Evolutionary conservation across 2,797 vertebrate genomes (phyloP), one percentile per base, ranked within the genome.

Genomic region (Pseudomugil tenellus): DNA sequence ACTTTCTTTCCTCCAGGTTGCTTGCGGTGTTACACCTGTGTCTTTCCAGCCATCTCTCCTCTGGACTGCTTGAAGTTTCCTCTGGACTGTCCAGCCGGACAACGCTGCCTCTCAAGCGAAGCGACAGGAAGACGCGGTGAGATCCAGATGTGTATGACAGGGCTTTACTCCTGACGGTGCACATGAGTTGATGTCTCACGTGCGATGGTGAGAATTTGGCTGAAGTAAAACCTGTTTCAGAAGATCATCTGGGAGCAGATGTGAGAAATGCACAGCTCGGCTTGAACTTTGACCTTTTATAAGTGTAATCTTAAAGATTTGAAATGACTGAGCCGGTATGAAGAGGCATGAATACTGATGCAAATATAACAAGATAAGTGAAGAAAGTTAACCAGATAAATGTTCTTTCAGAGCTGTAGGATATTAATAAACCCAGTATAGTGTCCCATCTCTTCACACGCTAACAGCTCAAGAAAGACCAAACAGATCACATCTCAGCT

Each of bases 21-120:
- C 75, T 74, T 95, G 83, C 64, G 0, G 32, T 96, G 95, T 63
- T 95, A 91, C 86, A 93, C 89, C 0, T 96, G 95, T 57, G 51
- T 94, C 37, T 95, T 95, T 61, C 94, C 94, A 0, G 79, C 92
- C 63, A 84, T 95, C 72, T 91, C 94, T 34, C 92, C 93, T 2
- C 34, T 94, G 85, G 92, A 95, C 77, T 96, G 95, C 65, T 51
- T 94, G 1, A 89, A 86, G 77, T 94, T 93, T 53, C 84, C 91
- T 3, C 87, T 88, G 59, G 86, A 89, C 43, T 96, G 95, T 74
- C 81, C 92, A 0, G 73, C 79, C 0, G 91, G 88, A 0, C 92
- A 95, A 79, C 91, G 74, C 52, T 95, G 95, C 67, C 92, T 95
- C 57, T 88, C 84, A 0, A 94, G 93, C 0, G 84, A 79, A 8